phyloP scores from a whole-genome alignment of 2,888 invertebrate genomes.

The Troides oblongomaculatus region DNA sequence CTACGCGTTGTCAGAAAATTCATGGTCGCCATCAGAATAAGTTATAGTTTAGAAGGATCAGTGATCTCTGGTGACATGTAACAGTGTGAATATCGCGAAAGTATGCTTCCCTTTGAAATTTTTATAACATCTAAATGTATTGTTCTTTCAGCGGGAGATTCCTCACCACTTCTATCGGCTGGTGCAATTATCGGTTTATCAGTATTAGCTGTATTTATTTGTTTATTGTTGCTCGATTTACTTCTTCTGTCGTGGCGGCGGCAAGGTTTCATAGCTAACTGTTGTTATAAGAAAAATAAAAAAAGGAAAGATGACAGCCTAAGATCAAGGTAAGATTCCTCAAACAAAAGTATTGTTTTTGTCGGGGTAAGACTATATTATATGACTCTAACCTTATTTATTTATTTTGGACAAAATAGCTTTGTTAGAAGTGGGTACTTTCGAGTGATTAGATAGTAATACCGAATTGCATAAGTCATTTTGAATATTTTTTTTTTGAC shows the following conservation, averaged over 20 bases:
- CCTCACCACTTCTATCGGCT: conserved; percentile 74
- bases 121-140: not conserved
- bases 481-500: no score
- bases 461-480: no score
- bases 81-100: not conserved
- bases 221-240: conserved; percentile 89
- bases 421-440: no score
- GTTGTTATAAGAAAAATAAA: conserved; percentile 81
- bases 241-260: conserved; percentile 83
- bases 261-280: conserved; percentile 84
- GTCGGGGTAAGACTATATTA: no score
- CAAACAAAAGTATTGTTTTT: no score
- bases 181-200: conserved; percentile 90
- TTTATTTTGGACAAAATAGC: no score
- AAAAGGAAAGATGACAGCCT: conserved; percentile 83
- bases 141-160: conserved; percentile 31
- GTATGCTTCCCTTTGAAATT: not conserved
- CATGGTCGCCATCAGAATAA: no score
- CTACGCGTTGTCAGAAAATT: no score
- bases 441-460: no score
- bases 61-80: no score
- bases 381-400: no score
- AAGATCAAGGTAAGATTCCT: conserved; percentile 52
- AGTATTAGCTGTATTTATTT: conserved; percentile 85
- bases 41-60: no score